Evolutionary conservation across 2,797 vertebrate species (phyloP), one percentile per base, ranked within the genome.

Genomic region (Poeciliopsis presidionis): DNA sequence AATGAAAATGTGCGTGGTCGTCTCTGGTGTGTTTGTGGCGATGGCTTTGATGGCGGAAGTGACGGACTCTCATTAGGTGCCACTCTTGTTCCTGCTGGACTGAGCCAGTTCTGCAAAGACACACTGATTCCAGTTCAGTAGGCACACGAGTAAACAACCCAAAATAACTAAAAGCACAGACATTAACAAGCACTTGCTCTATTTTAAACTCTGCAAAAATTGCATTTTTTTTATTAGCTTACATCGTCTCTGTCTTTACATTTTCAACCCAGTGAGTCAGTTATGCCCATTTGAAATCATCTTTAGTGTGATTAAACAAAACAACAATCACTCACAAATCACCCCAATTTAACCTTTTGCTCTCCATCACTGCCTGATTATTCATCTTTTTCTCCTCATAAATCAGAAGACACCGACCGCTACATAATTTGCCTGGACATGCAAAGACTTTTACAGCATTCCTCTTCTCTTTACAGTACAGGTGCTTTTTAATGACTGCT

Each of bases 41-140:
- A 86, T 76, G 6, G 55, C 46, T 76, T 76, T 33, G 49, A 78
- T 51, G 22, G 36, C 5, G 51, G 45, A 0, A n/a, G 18, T 43
- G 74, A 72, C 49, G 65, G 39, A n/a, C 63, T 69, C 22, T 70
- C 67, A 79, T 79, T 78, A 83, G 90, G 71, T 88, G 90, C 88
- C 93, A 97, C 97, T 97, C 96, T 97, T 97, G 97, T 97, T 98
- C 97, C 97, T 97, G 97, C 97, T 98, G 97, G 96, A 98, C 97
- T 98, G 97, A 98, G 97, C 97, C 97, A 98, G 97, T 97, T 93
- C 95, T 93, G 86, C 81, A 90, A 74, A 91, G 69, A 91, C 89
- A 94, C 95, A 95, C 95, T 94, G 94, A 93, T 91, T 94, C 93
- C 95, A 95, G 94, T 94, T 94, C 95, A 95, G 94, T 94, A 95